A percentile compares a stretch with the other conserved stretches of the same genome.
Conservation (phyloP, 2,113 vertebrate species). For the Dromiciops gliroides region DNA sequence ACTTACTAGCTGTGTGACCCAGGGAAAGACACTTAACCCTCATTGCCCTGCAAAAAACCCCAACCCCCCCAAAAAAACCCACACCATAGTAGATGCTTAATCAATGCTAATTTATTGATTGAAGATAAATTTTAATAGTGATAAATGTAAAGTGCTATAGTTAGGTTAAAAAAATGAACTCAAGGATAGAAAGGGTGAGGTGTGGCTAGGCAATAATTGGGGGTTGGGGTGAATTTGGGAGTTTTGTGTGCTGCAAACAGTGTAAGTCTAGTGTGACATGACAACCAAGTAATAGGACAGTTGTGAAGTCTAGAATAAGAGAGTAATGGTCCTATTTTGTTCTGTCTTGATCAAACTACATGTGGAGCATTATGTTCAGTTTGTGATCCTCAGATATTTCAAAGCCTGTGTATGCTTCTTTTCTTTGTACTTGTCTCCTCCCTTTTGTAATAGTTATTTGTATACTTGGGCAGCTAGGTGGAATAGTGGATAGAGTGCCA, state of each 20-base stretch:
- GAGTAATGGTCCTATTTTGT: neutral
- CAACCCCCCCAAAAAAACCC: too few species aligned
- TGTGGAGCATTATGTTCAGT: neutral
- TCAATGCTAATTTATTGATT: neutral
- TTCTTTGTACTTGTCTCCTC: neutral
- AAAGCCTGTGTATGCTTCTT: neutral
- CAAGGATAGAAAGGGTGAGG: neutral
- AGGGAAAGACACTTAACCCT: too few species aligned
- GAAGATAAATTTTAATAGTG: neutral
- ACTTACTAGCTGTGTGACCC: too few species aligned
- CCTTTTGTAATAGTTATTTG: neutral
- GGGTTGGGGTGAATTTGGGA: neutral
- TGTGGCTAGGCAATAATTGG: neutral
- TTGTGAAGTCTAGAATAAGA: neutral
- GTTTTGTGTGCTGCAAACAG: neutral
- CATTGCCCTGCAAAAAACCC: too few species aligned
- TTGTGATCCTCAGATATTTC: neutral
- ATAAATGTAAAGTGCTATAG: neutral
- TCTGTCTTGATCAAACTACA: neutral
- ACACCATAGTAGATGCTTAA: neutral
- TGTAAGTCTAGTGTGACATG: neutral
- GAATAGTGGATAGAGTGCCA: neutral
- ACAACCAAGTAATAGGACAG: neutral
- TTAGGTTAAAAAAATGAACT: neutral
- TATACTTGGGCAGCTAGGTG: neutral